phyloP scores from a whole-genome alignment of 2,888 invertebrate species.

The Cataglyphis albicans region DNA sequence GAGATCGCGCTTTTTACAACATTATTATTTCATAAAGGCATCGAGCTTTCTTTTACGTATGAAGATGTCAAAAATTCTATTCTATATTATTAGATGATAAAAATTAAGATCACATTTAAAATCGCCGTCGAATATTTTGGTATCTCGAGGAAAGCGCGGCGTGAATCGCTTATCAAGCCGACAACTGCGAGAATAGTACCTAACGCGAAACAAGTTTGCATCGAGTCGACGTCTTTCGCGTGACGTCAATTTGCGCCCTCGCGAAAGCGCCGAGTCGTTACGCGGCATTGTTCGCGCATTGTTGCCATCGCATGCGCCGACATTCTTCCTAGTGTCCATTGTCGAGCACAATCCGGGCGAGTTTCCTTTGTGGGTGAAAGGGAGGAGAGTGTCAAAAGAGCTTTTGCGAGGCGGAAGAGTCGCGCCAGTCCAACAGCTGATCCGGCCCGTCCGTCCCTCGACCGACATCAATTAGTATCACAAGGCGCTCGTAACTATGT shows the following conservation, averaged over 20 bases:
- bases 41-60: background rate
- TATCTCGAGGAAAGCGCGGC: background rate
- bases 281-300: slow-evolving; percentile 80
- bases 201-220: slow-evolving; percentile 34
- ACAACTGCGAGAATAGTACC: background rate
- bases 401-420: slow-evolving; percentile 60
- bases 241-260: slow-evolving; percentile 59
- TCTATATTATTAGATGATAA: background rate
- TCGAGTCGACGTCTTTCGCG: slow-evolving; percentile 50
- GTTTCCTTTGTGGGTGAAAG: slow-evolving; percentile 40
- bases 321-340: slow-evolving; percentile 55
- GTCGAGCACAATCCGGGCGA: slow-evolving; percentile 26
- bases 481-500: slow-evolving; percentile 38
- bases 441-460: slow-evolving; percentile 56
- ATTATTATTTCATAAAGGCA: background rate
- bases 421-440: slow-evolving; percentile 51
- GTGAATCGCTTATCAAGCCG: slow-evolving; percentile 37
- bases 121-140: background rate
- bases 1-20: background rate
- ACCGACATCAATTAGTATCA: slow-evolving; percentile 65
- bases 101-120: background rate
- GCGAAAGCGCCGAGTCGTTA: slow-evolving; percentile 78
- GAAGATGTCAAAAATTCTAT: background rate
- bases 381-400: slow-evolving; percentile 30
- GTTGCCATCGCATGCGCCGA: slow-evolving; percentile 66